Evolutionary conservation across 2,113 vertebrate genomes (phyloP), one percentile per base, ranked within the genome.

Genomic region (Scolopax mira): DNA sequence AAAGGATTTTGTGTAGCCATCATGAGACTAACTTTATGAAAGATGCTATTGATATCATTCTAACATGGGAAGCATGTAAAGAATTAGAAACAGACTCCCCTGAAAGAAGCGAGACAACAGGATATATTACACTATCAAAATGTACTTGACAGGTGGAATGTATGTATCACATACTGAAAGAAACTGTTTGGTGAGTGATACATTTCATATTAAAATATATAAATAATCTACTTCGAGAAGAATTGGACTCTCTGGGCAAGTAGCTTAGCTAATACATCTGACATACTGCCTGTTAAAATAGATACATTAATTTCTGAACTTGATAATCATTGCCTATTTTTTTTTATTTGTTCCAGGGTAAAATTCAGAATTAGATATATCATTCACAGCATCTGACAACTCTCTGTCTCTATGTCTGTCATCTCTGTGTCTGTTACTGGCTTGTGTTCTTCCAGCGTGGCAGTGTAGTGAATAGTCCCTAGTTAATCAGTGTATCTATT

Each of bases 401-500:
- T n/a, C n/a, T n/a, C n/a, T n/a, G n/a, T n/a, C n/a, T n/a, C n/a
- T n/a, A n/a, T n/a, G n/a, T n/a, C n/a, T n/a, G n/a, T n/a, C n/a
- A n/a, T n/a, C 46, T 86, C 61, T 82, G 39, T 86, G 54, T 93
- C 88, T 95, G 33, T 66, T 79, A 28, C 77, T 90, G 71, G 51
- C 64, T 80, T 62, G 33, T 89, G 77, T 92, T 95, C 93, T 73
- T 93, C 71, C 48, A 71, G 57, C n/a, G 27, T 67, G 89, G 69
- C 57, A 89, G 72, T 81, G 61, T 75, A 74, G 88, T 91, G 85
- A 91, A 91, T 66, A 85, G 64, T 60, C 37, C 42, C 67, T 71
- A 92, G 82, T 90, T 95, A 90, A 93, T 93, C 95, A 90, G 65
- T 66, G 19, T 58, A 90, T 94, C 89, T 82, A 85, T 85, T 95